Evolutionary conservation across 2,797 vertebrate species (phyloP).

Genomic region (Sebastes oblongus): DNA sequence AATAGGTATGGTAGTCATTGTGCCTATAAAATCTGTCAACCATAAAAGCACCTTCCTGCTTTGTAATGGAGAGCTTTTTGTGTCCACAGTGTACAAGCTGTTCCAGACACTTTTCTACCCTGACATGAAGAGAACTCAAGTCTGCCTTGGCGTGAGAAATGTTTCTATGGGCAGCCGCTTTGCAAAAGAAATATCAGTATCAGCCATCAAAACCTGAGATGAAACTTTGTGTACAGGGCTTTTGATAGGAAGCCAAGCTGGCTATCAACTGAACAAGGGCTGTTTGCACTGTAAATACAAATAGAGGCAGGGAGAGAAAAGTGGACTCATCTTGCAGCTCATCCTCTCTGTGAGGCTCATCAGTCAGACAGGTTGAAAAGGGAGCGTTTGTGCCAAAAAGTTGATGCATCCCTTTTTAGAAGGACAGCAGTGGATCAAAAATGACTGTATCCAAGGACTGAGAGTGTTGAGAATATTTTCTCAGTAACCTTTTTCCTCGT

Average conservation of each 20-base stretch:
- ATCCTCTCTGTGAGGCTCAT: conserved; percentile 1
- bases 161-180: conserved; percentile 16
- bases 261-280: conserved; percentile 22
- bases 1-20: not conserved
- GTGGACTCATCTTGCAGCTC: conserved; percentile 44
- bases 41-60: not conserved
- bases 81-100: not conserved
- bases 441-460: not conserved
- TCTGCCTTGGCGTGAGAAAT: conserved; percentile 18
- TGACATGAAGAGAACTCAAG: not conserved
- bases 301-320: conserved; percentile 30
- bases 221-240: not conserved
- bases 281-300: conserved; percentile 48
- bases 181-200: not conserved
- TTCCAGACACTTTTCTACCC: not conserved
- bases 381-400: conserved; percentile 22
- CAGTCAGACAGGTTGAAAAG: conserved; percentile 37
- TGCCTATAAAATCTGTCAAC: not conserved
- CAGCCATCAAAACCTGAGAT: conserved; percentile 27
- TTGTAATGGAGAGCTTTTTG: not conserved
- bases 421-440: conserved; percentile 18
- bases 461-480: conserved; percentile 7
- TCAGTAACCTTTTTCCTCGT: conserved; percentile 9
- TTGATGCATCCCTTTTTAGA: conserved; percentile 31
- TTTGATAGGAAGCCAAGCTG: conserved; percentile 39